Evolutionary conservation across 2,888 invertebrate species (phyloP), one percentile per base, ranked within the genome.

Genomic region (Lithophane socia): DNA sequence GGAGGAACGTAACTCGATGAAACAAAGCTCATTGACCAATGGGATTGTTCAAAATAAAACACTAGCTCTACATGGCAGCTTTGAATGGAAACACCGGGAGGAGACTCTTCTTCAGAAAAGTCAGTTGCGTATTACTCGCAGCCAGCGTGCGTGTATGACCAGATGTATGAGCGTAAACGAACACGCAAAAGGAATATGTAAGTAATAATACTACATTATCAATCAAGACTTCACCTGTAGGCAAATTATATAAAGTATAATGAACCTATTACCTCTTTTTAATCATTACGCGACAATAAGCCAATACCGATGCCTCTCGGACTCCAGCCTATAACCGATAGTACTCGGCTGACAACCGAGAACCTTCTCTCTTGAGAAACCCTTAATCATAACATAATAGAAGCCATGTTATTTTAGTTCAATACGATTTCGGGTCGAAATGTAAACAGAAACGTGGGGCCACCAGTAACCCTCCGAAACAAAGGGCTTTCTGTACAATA

Each of bases 381-480:
- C 83, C 61, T 77, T 82, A 77, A 82, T 77, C 70, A 80, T 89
- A 83, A 89, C 90, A 88, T 65, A 82, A 80, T 61, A 82, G 18
- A 66, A 61, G 52, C 69, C 56, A 73, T 85, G 69, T 85, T 82
- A 85, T 77, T 85, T 82, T 58, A 73, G 77, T 66, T 68, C 76
- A 76, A 77, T 79, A 84, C 63, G 49, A 87, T 85, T 86, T 80
- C 54, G 77, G 49, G 37, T 5, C 79, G 61, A 82, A 88, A 87
- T 87, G 88, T 74, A 89, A 90, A 92, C 90, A 91, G 86, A 90
- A 88, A 84, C 79, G 80, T 66, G 60, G 78, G 80, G 75, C 81
- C 82, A 88, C 80, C 84, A 83, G 83, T 86, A 87, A 87, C 83
- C 81, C 82, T 80, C 64, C 71, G 65, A 84, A 80, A 86, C 89